phyloP scores from a whole-genome alignment of 1,140 invertebrate species.

The Drosophila bifasciata region DNA sequence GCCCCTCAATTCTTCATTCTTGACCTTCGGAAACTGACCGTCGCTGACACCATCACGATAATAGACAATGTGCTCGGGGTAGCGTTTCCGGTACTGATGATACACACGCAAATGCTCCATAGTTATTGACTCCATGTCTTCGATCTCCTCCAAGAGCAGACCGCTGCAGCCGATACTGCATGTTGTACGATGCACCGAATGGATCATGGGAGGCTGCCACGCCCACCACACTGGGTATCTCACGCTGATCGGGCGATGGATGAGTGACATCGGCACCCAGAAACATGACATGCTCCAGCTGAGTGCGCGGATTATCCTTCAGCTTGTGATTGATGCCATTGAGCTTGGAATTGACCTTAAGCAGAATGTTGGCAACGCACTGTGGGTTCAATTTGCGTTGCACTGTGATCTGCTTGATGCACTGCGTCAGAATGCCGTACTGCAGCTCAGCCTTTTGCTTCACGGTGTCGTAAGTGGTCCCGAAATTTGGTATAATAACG shows the following conservation, averaged over 20 bases:
- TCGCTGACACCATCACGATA: slow-evolving; percentile 96
- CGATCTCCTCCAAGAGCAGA: slow-evolving; percentile 89
- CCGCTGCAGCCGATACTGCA: slow-evolving; percentile 88
- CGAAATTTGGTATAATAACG: slow-evolving; percentile 86
- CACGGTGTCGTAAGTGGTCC: slow-evolving; percentile 85
- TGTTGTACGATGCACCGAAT: slow-evolving; percentile 88
- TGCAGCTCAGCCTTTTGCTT: slow-evolving; percentile 91
- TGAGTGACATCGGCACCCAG: slow-evolving; percentile 96
- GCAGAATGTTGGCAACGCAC: slow-evolving; percentile 90
- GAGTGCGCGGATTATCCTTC: slow-evolving; percentile 35
- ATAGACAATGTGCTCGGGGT: slow-evolving; percentile 88
- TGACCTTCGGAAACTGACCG: slow-evolving; percentile 91
- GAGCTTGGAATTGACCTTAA: slow-evolving; percentile 93
- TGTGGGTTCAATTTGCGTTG: slow-evolving; percentile 44
- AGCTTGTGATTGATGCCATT: slow-evolving; percentile 93
- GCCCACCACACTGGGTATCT: slow-evolving; percentile 93
- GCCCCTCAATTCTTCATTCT: slow-evolving; percentile 59
- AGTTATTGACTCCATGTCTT: slow-evolving; percentile 90
- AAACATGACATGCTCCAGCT: slow-evolving; percentile 86
- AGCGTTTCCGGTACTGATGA: slow-evolving; percentile 66
- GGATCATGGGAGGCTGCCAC: slow-evolving; percentile 89
- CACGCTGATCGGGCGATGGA: slow-evolving; percentile 89
- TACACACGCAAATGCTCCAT: slow-evolving; percentile 85
- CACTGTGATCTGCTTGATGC: slow-evolving; percentile 88
- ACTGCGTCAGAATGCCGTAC: slow-evolving; percentile 92